Base-by-base conservation (phyloP, 1,140 invertebrate genomes). In the Pristionchus pacificus region DNA sequence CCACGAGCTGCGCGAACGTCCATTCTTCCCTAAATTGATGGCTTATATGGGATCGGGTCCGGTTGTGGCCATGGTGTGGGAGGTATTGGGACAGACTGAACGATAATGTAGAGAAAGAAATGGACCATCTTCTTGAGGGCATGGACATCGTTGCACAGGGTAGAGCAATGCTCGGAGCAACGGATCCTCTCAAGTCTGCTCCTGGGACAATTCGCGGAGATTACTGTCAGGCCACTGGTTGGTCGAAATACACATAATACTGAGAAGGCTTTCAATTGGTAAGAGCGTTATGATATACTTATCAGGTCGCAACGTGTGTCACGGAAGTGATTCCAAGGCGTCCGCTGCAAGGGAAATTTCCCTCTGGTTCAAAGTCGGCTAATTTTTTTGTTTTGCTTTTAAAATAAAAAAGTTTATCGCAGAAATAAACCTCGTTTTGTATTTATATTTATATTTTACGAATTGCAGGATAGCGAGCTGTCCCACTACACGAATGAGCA, bases 61-160 rank as follows among this genome's bases (percentile, higher is more conserved):
- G 3, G 60, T 60, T 10, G 60, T 60, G 6, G 60, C 60, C 13
- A 60, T 60, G 60, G 60, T 60, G 10, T 60, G 60, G 60, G 38
- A 49, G 38, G 38, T n/a, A n/a, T n/a, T n/a, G n/a, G n/a, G n/a
- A n/a, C n/a, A n/a, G n/a, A n/a, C n/a, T n/a, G n/a, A n/a, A n/a
- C n/a, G n/a, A n/a, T n/a, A n/a, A n/a, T n/a, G n/a, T n/a, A n/a
- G n/a, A n/a, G n/a, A n/a, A n/a, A n/a, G n/a, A n/a, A n/a, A n/a
- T n/a, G n/a, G n/a, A n/a, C n/a, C n/a, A n/a, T n/a, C n/a, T n/a
- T n/a, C n/a, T 49, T 49, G 60, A 60, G 29, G 60, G 60, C n/a
- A 10, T 24, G 24, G 60, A 60, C 60, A 25, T 24, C 3, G 60
- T 60, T 6, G 13, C 6, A 6, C 60, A 60, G 60, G 3, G 60